Evolutionary conservation across 2,888 invertebrate genomes (phyloP).

Genomic region (Rotaria sp.): DNA sequence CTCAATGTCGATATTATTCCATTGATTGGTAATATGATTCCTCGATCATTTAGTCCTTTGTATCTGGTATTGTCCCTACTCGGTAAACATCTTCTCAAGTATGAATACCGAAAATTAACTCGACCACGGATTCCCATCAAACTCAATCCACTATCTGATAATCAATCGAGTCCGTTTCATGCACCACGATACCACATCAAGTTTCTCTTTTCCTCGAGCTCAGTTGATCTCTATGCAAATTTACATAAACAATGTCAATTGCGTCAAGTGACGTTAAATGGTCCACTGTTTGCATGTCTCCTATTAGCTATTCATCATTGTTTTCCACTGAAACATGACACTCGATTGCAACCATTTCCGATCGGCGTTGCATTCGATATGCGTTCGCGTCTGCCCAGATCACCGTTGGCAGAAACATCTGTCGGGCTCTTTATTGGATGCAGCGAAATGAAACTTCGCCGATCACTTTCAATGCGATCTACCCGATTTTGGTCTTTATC

Average conservation of each 20-base stretch:
- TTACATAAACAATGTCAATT: background rate
- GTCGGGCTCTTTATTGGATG: background rate
- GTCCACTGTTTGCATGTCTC: background rate
- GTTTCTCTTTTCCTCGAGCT: background rate
- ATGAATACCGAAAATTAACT: background rate
- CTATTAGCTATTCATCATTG: background rate
- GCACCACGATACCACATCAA: background rate
- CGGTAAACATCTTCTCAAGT: background rate
- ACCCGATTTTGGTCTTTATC: background rate
- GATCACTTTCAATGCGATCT: background rate
- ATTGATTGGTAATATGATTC: background rate
- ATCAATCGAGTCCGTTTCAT: background rate
- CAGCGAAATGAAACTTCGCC: background rate
- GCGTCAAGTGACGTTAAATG: background rate
- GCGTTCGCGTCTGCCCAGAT: background rate
- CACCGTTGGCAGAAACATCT: background rate
- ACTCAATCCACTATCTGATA: background rate
- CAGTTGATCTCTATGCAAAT: background rate
- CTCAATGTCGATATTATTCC: background rate
- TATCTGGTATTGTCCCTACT: background rate
- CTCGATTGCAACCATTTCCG: background rate
- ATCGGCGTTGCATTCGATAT: background rate
- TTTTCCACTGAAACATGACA: background rate
- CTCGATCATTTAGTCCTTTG: background rate
- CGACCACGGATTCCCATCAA: background rate